Evolutionary conservation across 2,888 invertebrate species (phyloP), one percentile per base, ranked within the genome.

Genomic region (Drosophila hamatofila): DNA sequence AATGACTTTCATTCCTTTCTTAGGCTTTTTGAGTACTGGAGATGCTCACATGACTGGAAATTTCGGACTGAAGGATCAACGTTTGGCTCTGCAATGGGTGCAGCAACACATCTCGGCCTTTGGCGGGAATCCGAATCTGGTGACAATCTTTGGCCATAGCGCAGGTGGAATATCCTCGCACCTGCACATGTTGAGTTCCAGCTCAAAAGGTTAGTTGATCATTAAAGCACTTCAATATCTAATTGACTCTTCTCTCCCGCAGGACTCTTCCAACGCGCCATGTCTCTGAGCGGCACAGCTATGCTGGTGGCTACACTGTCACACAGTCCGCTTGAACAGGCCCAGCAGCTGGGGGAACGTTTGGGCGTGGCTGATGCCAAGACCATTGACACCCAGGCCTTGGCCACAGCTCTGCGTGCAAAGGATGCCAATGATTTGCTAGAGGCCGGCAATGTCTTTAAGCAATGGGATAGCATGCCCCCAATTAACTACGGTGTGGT

Each of bases 81-180:
- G 92, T 0, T 55, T 92, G 48, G 93, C 92, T 0, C 82, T 94
- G 16, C 86, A 91, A 75, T 94, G 94, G 93, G 91, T 94, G 7
- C 90, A 93, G 52, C 78, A 90, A 4, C 91, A 94, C 63, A 93
- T 94, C 25, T 73, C 71, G 1, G 54, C 77, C 56, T 94, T 94
- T 73, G 93, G 92, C 18, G 94, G 94, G 3, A 84, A 93, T 81
- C 88, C 89, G 0, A 59, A 91, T 2, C 75, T 80, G 60, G 92
- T 94, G 3, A 94, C 94, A 0, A 87, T 94, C 56, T 91, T 93
- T 74, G 94, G 94, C 0, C 92, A 93, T 74, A 93, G 94, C 77
- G 93, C 93, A 3, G 94, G 94, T 0, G 93, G 91, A 1, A 91
- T 90, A 5, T 91, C 93, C 41, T 87, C 91, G 0, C 94, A 94